Evolutionary conservation across 30 jellyfish, hydroid and myxozoan species (phyloP).

Genomic region (Pelagia noctiluca): DNA sequence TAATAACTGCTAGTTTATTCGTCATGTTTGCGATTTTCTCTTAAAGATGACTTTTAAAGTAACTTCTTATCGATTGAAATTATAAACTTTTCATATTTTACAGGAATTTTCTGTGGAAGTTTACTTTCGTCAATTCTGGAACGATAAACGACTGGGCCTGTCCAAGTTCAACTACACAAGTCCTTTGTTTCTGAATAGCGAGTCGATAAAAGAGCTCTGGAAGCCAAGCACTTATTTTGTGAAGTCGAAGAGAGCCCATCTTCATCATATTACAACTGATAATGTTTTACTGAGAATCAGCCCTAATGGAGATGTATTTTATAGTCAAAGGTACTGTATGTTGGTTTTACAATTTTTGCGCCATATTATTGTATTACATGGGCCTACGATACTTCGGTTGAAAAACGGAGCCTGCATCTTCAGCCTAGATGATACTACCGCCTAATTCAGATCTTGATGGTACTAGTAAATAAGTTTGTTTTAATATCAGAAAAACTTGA

Average conservation of each 20-base stretch:
- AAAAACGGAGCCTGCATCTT: no score
- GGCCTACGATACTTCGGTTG: no score
- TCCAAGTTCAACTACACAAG: constrained; percentile 50
- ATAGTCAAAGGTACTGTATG: constrained; percentile 69
- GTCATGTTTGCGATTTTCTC: no score
- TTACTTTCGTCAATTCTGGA: constrained; percentile 80
- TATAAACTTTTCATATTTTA: no score
- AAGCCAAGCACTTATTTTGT: constrained; percentile 79
- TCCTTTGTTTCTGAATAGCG: constrained; percentile 60
- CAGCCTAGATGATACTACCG: no score
- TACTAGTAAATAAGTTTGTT: no score
- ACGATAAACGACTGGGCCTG: constrained; percentile 66
- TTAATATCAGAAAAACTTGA: no score
- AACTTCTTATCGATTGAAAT: no score
- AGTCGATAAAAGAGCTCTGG: constrained; percentile 64
- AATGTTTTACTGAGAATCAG: constrained; percentile 65
- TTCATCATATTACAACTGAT: constrained; percentile 73
- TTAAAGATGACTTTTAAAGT: no score
- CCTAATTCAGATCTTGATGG: no score
- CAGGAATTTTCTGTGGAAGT: constrained; percentile 80
- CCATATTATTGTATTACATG: not conserved
- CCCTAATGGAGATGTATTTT: constrained; percentile 72
- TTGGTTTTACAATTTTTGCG: not conserved
- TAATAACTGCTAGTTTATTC: no score
- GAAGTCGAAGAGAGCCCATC: constrained; percentile 60